phyloP scores from a whole-genome alignment of 2,113 vertebrate species.

The Crocuta crocuta region DNA sequence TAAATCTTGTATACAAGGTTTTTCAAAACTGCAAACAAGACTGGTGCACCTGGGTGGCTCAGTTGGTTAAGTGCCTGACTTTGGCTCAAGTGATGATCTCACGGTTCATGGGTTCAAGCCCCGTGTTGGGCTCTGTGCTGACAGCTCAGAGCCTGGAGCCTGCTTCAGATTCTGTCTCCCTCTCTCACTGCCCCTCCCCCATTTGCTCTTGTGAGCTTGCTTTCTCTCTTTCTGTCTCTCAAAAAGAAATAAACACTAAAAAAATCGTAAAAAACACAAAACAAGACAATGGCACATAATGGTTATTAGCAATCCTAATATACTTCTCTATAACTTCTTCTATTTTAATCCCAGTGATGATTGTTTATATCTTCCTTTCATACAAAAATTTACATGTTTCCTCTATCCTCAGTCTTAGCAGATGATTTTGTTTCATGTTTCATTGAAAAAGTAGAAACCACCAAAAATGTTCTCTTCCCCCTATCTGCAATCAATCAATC shows the following conservation, averaged over 20 bases:
- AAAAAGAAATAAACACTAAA: too few species aligned
- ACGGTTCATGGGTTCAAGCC: too few species aligned
- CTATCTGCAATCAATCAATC: neutral
- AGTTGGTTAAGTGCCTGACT: too few species aligned
- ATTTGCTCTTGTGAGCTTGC: too few species aligned
- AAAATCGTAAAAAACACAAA: neutral
- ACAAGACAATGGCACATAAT: neutral
- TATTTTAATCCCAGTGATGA: neutral
- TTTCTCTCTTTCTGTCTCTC: too few species aligned
- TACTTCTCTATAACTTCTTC: neutral
- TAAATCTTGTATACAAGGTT: neutral
- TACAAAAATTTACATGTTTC: neutral
- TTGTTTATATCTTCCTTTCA: neutral
- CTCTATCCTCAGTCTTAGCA: neutral
- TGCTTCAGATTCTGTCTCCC: too few species aligned
- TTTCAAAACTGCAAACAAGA: neutral
- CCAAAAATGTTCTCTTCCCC: neutral
- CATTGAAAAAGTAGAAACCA: neutral
- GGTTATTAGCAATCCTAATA: neutral
- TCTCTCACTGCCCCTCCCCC: too few species aligned
- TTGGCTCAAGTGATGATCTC: too few species aligned
- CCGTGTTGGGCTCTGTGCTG: too few species aligned
- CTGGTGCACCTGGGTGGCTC: too few species aligned
- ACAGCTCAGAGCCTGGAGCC: too few species aligned
- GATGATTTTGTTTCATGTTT: neutral